A percentile compares a stretch with the other conserved stretches of the same genome.
Evolutionary conservation across 23 tunicate species (phyloP).

Genomic region (Oikopleura vanhoeffeni): DNA sequence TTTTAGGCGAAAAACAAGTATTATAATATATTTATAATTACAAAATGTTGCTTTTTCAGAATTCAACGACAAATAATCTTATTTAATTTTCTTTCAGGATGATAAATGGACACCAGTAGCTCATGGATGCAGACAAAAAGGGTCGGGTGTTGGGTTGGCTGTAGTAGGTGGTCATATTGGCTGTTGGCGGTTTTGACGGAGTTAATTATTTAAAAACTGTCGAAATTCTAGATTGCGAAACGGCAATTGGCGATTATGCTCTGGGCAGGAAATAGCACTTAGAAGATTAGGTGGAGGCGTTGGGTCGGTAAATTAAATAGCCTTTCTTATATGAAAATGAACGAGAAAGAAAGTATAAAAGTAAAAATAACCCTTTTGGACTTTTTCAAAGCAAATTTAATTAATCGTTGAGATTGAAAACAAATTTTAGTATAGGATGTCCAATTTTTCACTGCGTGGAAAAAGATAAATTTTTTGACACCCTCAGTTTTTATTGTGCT

Average conservation of each 20-base stretch:
- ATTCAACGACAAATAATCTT: too few relatives aligned
- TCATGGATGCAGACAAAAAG: conserved; percentile 50
- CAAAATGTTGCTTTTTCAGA: too few relatives aligned
- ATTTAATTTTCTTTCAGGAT: too few relatives aligned
- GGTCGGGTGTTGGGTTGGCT: conserved; percentile 92
- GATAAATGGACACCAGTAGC: conserved; percentile 86
- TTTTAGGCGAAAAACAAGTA: too few relatives aligned
- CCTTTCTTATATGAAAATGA: neutral
- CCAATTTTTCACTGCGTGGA: too few relatives aligned
- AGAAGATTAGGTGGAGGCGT: conserved; percentile 94
- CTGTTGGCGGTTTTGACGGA: conserved; percentile 97
- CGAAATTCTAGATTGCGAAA: conserved; percentile 70
- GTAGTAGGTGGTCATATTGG: conserved; percentile 92
- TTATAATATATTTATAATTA: too few relatives aligned
- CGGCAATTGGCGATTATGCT: conserved; percentile 75
- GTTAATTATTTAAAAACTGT: conserved; percentile 73
- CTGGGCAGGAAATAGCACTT: conserved; percentile 58
- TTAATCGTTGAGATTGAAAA: too few relatives aligned
- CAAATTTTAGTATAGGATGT: too few relatives aligned
- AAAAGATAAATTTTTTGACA: too few relatives aligned
- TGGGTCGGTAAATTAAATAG: conserved; percentile 28
- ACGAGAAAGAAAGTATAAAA: neutral
- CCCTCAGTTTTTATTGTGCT: too few relatives aligned
- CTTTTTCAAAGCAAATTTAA: neutral
- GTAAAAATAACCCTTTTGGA: neutral